Base-by-base conservation (phyloP, 2,113 vertebrate genomes). In the Zosterops pallidus region DNA sequence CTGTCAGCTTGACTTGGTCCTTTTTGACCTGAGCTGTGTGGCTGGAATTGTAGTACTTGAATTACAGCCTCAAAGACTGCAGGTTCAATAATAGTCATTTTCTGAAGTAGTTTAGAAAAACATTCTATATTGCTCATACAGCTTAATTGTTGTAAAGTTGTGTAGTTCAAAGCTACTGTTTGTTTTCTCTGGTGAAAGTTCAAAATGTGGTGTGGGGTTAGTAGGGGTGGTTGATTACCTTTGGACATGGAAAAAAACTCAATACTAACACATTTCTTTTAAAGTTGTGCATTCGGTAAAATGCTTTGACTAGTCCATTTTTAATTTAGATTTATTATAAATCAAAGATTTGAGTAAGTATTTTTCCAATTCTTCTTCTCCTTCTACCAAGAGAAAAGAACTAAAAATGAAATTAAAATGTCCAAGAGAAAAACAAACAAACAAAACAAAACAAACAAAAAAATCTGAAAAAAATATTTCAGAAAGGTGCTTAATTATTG, bases 11-110 rank as follows among this genome's bases (percentile, higher is more conserved):
- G 92, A 84, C 90, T 82, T 95, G 93, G 78, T 92, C 79, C 64
- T 95, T 95, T 93, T 81, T 92, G 92, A 94, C 93, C 93, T 60
- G 37, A 89, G 80, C 69, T 29, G 21, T 93, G 83, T 88, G 83
- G 56, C 46, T 93, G 53, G 87, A 75, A 82, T 91, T 91, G 90
- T 17, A 55, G 37, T 9, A 47, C 81, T 90, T 59, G 77, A 86
- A 90, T 91, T 89, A 77, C 70, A 92, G 71, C 67, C 39, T 74
- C 52, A 33, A 71, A 79, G 59, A 78, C 41, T 94, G 63, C 63
- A 69, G 70, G 47, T 82, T 95, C 88, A 83, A 79, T 92, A 89
- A 68, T 5, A 85, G 68, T 80, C 1, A 86, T 92, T 96, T 96
- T 90, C 78, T 92, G 82, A 95, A 93, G 78, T 81, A 76, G 59